phyloP scores from a whole-genome alignment of 2,888 invertebrate species.

The Cryptophagus acutangulus region DNA sequence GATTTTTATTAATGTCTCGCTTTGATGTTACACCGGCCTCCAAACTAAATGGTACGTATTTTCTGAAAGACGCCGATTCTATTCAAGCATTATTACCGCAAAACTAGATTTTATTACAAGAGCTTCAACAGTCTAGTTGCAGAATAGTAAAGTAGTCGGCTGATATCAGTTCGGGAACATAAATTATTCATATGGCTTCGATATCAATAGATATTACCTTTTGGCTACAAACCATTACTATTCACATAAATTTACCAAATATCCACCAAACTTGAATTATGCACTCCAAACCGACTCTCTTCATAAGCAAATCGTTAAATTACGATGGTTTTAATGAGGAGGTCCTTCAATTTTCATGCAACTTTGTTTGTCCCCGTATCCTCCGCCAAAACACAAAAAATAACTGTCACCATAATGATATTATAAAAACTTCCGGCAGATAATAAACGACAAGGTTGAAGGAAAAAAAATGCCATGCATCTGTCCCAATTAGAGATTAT shows the following conservation, averaged over 20 bases:
- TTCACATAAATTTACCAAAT: constrained; percentile 9
- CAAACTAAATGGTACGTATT: too few relatives aligned
- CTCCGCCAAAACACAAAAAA: neutral
- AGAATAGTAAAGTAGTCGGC: constrained; percentile 8
- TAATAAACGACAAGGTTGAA: constrained; percentile 12
- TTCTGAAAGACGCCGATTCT: neutral
- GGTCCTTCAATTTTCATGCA: too few relatives aligned
- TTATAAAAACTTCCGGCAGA: constrained; percentile 16
- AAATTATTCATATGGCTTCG: constrained; percentile 14
- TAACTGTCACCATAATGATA: constrained; percentile 10
- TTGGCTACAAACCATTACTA: constrained; percentile 7
- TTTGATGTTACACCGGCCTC: too few relatives aligned
- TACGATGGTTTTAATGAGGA: too few relatives aligned
- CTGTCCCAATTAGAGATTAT: constrained; percentile 12
- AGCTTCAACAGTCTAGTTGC: too few relatives aligned
- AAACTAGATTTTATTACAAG: constrained; percentile 1
- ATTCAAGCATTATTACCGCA: neutral
- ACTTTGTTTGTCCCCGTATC: too few relatives aligned
- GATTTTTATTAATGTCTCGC: too few relatives aligned
- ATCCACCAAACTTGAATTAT: too few relatives aligned
- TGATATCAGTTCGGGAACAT: constrained; percentile 7
- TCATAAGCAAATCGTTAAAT: too few relatives aligned
- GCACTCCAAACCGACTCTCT: neutral
- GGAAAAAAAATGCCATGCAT: constrained; percentile 11
- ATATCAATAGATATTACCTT: constrained; percentile 12